Conservation (phyloP, 2,797 vertebrate species). For the Gadopsis marmoratus region DNA sequence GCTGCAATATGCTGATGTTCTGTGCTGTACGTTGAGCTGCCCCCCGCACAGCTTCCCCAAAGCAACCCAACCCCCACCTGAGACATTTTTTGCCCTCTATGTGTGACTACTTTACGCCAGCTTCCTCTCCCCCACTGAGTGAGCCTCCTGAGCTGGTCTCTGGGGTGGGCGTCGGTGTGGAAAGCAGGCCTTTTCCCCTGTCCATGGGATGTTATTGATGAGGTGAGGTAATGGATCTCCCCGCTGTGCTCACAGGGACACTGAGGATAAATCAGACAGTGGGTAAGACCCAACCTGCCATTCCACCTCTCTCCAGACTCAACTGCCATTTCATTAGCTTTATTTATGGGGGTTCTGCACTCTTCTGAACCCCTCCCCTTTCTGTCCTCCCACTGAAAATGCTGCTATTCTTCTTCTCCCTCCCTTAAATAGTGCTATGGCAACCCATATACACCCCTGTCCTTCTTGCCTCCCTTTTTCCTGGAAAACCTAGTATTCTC, state of each 20-base stretch:
- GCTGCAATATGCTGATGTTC: constrained; percentile 53
- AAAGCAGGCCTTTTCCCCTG: constrained; percentile 79
- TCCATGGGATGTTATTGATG: constrained; percentile 84
- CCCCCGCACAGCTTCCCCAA: constrained; percentile 48
- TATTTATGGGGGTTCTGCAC: constrained; percentile 86
- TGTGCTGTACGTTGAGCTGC: constrained; percentile 50
- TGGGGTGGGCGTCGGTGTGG: constrained; percentile 75
- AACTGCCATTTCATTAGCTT: constrained; percentile 88
- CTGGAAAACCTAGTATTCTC: constrained; percentile 52
- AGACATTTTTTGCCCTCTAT: constrained; percentile 71
- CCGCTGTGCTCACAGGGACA: constrained; percentile 83
- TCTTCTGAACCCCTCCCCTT: constrained; percentile 75
- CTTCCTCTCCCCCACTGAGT: constrained; percentile 65
- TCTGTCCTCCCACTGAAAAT: constrained; percentile 72
- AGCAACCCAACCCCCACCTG: constrained; percentile 72
- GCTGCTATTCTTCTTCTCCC: constrained; percentile 69
- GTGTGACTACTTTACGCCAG: constrained; percentile 72
- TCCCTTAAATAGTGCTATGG: constrained; percentile 71
- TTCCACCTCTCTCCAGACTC: constrained; percentile 83
- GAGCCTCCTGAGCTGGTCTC: constrained; percentile 75
- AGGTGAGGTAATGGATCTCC: constrained; percentile 85
- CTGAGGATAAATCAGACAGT: constrained; percentile 87
- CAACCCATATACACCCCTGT: constrained; percentile 63
- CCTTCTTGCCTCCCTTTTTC: constrained; percentile 50
- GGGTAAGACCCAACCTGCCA: constrained; percentile 83